phyloP scores from a whole-genome alignment of 1,140 invertebrate genomes.

The Aphelinus atriplicis region DNA sequence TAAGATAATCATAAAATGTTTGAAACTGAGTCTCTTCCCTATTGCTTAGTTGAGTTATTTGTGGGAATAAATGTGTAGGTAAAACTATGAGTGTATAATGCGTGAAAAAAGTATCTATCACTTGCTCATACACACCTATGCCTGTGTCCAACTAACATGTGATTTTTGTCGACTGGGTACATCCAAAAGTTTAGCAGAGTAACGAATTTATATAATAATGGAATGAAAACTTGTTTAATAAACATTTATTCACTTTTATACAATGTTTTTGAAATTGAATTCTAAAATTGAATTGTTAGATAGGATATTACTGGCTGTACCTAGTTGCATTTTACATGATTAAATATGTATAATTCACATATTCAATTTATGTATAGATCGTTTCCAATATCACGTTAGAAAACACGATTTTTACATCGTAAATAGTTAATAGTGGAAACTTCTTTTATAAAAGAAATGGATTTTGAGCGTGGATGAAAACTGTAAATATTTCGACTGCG shows the following conservation, averaged over 20 bases:
- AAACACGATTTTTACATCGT: conserved; percentile 29
- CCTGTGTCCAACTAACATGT: too few species aligned
- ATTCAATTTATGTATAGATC: conserved; percentile 24
- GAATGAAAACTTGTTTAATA: background rate
- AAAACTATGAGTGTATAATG: background rate
- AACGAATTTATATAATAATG: conserved; percentile 7
- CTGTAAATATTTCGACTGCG: conserved; percentile 38
- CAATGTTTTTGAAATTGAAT: conserved; percentile 3
- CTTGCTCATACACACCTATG: too few species aligned
- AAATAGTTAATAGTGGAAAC: conserved; percentile 23
- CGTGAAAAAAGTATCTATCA: background rate
- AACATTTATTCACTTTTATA: conserved; percentile 29
- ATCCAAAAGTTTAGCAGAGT: conserved; percentile 21
- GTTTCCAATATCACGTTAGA: conserved; percentile 20
- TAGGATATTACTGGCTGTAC: conserved; percentile 34
- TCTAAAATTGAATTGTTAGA: background rate
- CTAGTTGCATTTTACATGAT: conserved; percentile 19
- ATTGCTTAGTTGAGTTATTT: too few species aligned
- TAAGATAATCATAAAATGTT: too few species aligned
- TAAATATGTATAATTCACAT: conserved; percentile 40
- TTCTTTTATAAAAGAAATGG: conserved; percentile 39
- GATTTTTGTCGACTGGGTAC: background rate
- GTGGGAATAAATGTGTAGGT: too few species aligned
- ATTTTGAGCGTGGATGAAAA: conserved; percentile 30
- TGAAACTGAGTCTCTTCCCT: too few species aligned